Base-by-base conservation (phyloP, 2,888 invertebrate genomes). In the Erebia aethiops region DNA sequence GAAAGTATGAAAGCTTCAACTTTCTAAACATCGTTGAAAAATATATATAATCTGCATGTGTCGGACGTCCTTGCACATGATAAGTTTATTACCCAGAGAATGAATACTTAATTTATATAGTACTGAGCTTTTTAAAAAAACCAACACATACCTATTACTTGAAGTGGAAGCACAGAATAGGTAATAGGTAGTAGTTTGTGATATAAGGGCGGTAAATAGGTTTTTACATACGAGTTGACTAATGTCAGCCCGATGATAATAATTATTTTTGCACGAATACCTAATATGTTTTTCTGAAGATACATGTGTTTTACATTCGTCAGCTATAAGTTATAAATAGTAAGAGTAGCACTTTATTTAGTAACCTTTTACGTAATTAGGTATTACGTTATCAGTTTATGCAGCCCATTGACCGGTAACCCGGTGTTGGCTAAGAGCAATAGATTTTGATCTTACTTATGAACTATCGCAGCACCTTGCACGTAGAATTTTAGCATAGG, bases 1-100 rank as follows among this genome's bases (percentile, higher is more conserved):
- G 77, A 77, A 76, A 78, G 73, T 75, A 73, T 72, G 76, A 74
- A 76, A 76, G 77, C 75, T 75, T 49, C 69, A 68, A 72, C 75
- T 75, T 77, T 77, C 77, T 76, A 77, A 72, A 70, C 72, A 68
- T 69, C 69, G 66, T 70, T 67, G 72, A 76, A 75, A 75, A 76
- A 75, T 71, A 69, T 72, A 72, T 70, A 11, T 56, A 70, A 69
- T 75, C 70, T 73, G 69, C 75, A 74, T 73, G 69, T 71, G 69
- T 71, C 56, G 52, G 54, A 62, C 69, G 62, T 69, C 64, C 66
- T 69, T 62, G 18, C 56, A 7, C 18, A 62, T 65, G 35, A 66
- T 35, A 35, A 35, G 35, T 62, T 1, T 46, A 46, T 41, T 58
- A 26, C n/a, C 1, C 8, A 35, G 8, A 21, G 26, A 21, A 35